Base-by-base conservation (phyloP, 2,888 invertebrate species). In the Leptopilina drosophilae region DNA sequence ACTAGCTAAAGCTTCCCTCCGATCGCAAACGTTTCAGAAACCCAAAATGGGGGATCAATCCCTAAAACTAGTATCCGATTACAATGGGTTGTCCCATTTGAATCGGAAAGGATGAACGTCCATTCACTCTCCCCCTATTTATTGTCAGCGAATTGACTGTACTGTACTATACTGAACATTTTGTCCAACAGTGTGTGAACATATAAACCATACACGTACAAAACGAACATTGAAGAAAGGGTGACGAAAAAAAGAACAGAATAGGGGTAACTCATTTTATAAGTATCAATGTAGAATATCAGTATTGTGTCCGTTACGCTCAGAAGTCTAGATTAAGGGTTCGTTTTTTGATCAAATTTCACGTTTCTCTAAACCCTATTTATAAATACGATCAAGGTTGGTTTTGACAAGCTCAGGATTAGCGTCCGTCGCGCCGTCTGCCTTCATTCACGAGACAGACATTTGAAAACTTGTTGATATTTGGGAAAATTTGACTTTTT, bases 381-480 rank as follows among this genome's bases (percentile, higher is more conserved):
- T 11, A 49, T 49, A 49, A 20, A 49, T 49, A 49, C 82, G 84
- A 84, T 81, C 81, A 84, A 84, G 86, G 87, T 84, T 49, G 87
- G 87, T 89, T 90, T 87, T 88, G 89, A 90, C 90, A 88, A 88
- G 85, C 87, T 85, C 85, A 84, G 88, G 90, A 90, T 90, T 88
- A 90, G 85, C 84, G 83, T 83, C 81, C 78, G 78, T 80, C 81
- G 67, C 82, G 77, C 62, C 4, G 14, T 33, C 33, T 33, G 33
- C 33, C 33, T 33, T 33, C 33, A 66, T 62, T 76, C 73, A 77
- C 75, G 75, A n/a, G 20, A 20, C 40, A 33, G 67, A n/a, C 40
- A 33, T 73, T 33, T 73, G 14, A 53, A 7, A 7, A 73, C 56
- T 73, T 73, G 69, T 73, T 78, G 73, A 65, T 73, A 64, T 78